These are phyloP conservation scores for Platysteira castanea DNA, from an alignment of 2,113 vertebrate genomes.

Conservation along the genomic window DNA sequence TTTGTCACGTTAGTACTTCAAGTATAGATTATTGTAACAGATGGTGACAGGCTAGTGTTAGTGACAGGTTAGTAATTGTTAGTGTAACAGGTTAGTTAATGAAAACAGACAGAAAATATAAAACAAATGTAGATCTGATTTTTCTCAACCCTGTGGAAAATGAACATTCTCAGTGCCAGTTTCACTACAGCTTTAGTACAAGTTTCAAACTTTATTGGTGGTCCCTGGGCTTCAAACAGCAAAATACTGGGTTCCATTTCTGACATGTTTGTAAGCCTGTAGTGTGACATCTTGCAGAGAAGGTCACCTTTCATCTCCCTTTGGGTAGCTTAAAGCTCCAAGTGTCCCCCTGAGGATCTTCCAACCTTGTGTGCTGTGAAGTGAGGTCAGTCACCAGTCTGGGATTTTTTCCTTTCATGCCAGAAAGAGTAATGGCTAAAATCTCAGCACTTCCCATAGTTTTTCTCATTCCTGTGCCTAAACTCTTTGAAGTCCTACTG, in stretches of 20 bases:
- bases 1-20: not conserved
- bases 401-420: not conserved
- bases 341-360: not conserved
- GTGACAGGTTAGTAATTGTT: not conserved
- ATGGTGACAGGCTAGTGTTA: not conserved
- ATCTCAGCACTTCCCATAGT: not conserved
- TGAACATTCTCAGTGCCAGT: not conserved
- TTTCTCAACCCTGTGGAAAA: not conserved
- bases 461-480: not conserved
- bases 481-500: not conserved
- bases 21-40: not conserved
- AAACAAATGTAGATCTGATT: not conserved
- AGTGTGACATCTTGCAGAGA: not conserved
- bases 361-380: not conserved
- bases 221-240: not conserved
- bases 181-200: not conserved
- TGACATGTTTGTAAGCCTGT: not conserved
- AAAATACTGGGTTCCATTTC: not conserved
- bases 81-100: not conserved
- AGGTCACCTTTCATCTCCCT: not conserved
- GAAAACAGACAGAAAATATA: not conserved
- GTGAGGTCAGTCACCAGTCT: not conserved
- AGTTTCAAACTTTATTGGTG: not conserved
- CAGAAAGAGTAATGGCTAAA: not conserved
- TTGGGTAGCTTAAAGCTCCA: not conserved